A percentile compares a stretch with the other conserved stretches of the same genome.
Conservation (phyloP, 2,797 vertebrate species). For the Takifugu rubripes region DNA sequence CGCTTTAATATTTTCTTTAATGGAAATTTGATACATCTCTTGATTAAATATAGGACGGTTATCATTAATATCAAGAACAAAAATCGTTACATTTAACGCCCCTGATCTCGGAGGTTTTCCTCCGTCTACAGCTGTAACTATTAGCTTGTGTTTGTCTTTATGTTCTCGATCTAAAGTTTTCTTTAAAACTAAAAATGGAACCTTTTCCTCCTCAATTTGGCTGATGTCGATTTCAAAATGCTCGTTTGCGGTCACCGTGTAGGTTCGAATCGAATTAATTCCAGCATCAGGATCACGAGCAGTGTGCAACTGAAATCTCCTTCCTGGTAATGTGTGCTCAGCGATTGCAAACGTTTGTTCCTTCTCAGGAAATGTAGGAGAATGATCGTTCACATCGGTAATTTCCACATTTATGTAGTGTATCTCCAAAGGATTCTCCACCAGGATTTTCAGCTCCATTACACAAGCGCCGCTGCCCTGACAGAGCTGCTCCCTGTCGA, state of each 20-base stretch:
- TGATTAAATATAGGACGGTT: slow-evolving; percentile 53
- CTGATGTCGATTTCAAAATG: background rate
- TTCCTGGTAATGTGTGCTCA: background rate
- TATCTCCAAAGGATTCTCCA: slow-evolving; percentile 76
- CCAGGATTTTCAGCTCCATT: slow-evolving; percentile 73
- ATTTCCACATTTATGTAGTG: slow-evolving; percentile 77
- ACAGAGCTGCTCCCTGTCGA: slow-evolving; percentile 78
- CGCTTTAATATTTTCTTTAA: slow-evolving; percentile 45
- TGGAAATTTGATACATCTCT: slow-evolving; percentile 39
- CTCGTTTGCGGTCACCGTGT: background rate
- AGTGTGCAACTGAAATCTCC: slow-evolving; percentile 1
- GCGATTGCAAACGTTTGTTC: slow-evolving; percentile 15
- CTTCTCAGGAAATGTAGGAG: slow-evolving; percentile 54
- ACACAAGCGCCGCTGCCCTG: slow-evolving; percentile 58
- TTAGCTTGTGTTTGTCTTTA: slow-evolving; percentile 21
- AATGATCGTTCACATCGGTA: slow-evolving; percentile 32
- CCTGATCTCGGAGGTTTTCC: slow-evolving; percentile 53
- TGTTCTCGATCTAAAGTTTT: slow-evolving; percentile 64
- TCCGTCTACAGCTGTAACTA: slow-evolving; percentile 59
- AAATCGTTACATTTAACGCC: slow-evolving; percentile 43
- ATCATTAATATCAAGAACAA: slow-evolving; percentile 59
- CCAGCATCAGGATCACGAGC: slow-evolving; percentile 16
- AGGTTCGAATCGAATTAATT: background rate
- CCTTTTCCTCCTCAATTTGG: background rate
- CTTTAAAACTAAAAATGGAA: slow-evolving; percentile 46